phyloP scores from a whole-genome alignment of 2,888 invertebrate species.

The Scaptomyza cyrtandrae region DNA sequence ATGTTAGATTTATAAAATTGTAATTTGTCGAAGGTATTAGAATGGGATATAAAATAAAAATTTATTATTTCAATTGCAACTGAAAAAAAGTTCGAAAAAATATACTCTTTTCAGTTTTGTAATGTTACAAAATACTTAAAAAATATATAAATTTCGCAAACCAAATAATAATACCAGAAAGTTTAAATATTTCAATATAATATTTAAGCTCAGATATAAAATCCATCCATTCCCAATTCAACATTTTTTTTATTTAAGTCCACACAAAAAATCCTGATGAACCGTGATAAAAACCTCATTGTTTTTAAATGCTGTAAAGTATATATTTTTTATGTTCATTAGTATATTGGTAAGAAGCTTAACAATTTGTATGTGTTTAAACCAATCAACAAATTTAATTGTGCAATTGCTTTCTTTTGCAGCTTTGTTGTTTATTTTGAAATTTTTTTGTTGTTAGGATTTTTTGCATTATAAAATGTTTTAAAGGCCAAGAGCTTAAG shows the following conservation, averaged over 20 bases:
- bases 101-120: not conserved
- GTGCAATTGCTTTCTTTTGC: slow-evolving; percentile 40
- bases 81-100: not conserved
- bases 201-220: no score
- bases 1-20: not conserved
- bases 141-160: not conserved
- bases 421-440: slow-evolving; percentile 22
- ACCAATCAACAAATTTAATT: slow-evolving; percentile 66
- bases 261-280: slow-evolving; percentile 1
- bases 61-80: not conserved
- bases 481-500: slow-evolving; percentile 77
- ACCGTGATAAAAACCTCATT: not conserved
- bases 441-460: slow-evolving; percentile 45
- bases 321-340: not conserved
- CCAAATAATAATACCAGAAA: slow-evolving; percentile 3
- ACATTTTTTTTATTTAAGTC: slow-evolving; percentile 17
- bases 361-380: slow-evolving; percentile 62
- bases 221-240: slow-evolving; percentile 6
- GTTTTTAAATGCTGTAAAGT: not conserved
- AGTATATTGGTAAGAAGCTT: slow-evolving; percentile 49
- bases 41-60: not conserved
- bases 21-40: not conserved
- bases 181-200: not conserved
- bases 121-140: not conserved
- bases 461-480: slow-evolving; percentile 68